Evolutionary conservation across 2,797 vertebrate genomes (phyloP).

Genomic region (Babyrousa celebensis): DNA sequence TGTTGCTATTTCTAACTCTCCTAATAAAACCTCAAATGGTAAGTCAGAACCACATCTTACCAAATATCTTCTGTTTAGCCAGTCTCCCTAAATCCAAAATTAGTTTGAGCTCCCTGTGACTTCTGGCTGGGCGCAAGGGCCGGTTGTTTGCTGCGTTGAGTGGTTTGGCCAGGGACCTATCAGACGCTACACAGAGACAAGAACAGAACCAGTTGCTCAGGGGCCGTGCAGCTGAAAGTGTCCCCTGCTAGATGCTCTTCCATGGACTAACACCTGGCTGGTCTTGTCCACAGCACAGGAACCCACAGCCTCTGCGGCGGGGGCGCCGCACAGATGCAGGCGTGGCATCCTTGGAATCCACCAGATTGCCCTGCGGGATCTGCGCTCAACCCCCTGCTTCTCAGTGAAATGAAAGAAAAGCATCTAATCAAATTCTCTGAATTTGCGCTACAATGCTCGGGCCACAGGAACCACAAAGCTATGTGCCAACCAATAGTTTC

Average conservation of each 20-base stretch:
- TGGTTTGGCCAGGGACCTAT: background rate
- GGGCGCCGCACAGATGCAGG: background rate
- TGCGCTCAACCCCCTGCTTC: background rate
- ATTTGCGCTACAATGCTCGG: fast-evolving
- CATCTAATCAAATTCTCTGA: background rate
- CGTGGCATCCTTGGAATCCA: fast-evolving
- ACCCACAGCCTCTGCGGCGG: background rate
- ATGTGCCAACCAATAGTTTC: fast-evolving
- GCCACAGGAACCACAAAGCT: fast-evolving
- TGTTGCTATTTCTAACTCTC: background rate
- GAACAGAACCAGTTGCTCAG: fast-evolving
- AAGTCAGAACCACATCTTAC: no score
- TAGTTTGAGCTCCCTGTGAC: background rate
- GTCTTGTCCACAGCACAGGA: fast-evolving
- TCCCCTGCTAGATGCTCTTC: background rate
- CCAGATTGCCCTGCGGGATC: background rate
- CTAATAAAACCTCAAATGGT: background rate
- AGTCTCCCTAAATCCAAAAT: background rate
- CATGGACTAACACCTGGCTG: background rate
- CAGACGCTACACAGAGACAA: background rate
- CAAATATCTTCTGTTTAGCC: background rate
- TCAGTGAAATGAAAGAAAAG: background rate
- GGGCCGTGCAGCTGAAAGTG: fast-evolving
- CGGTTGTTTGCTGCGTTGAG: background rate
- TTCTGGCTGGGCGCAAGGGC: background rate